Conservation (phyloP, 1,140 invertebrate species). For the Drosophila setifemur region DNA sequence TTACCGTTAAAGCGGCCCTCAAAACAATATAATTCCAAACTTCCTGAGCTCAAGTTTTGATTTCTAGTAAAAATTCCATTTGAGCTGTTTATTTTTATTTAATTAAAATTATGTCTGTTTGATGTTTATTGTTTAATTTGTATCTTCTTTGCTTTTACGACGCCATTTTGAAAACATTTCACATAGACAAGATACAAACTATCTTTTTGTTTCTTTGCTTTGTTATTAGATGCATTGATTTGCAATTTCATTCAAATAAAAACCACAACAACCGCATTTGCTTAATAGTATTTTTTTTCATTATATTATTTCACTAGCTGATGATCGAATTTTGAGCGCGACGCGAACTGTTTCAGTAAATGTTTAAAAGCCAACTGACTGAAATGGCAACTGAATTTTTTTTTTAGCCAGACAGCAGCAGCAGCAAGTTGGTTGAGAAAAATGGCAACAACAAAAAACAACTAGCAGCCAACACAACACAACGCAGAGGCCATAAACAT, state of each 20-base stretch:
- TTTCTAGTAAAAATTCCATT: not conserved
- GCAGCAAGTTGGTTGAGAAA: slow-evolving; percentile 61
- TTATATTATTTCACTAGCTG: slow-evolving; percentile 7
- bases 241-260: not conserved
- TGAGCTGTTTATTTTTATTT: not conserved
- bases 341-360: slow-evolving; percentile 76
- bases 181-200: slow-evolving; percentile 2
- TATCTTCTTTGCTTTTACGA: slow-evolving; percentile 35
- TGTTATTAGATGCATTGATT: not conserved
- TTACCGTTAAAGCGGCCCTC: slow-evolving; percentile 63
- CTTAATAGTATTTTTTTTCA: slow-evolving; percentile 13
- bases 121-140: slow-evolving; percentile 4
- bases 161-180: slow-evolving; percentile 46
- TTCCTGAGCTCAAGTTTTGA: slow-evolving; percentile 56
- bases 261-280: slow-evolving; percentile 8
- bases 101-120: not conserved
- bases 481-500: slow-evolving; percentile 69
- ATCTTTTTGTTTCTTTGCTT: not conserved
- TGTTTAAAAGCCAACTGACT: slow-evolving; percentile 81
- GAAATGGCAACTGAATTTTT: slow-evolving; percentile 70
- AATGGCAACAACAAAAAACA: slow-evolving; percentile 56
- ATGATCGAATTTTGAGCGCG: slow-evolving; percentile 44
- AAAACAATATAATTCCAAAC: slow-evolving; percentile 21
- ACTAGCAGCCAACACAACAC: slow-evolving; percentile 36
- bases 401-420: slow-evolving; percentile 38